A percentile compares a stretch with the other conserved stretches of the same genome.
phyloP scores from a whole-genome alignment of 2,888 invertebrate species.

The Iphiclides podalirius region DNA sequence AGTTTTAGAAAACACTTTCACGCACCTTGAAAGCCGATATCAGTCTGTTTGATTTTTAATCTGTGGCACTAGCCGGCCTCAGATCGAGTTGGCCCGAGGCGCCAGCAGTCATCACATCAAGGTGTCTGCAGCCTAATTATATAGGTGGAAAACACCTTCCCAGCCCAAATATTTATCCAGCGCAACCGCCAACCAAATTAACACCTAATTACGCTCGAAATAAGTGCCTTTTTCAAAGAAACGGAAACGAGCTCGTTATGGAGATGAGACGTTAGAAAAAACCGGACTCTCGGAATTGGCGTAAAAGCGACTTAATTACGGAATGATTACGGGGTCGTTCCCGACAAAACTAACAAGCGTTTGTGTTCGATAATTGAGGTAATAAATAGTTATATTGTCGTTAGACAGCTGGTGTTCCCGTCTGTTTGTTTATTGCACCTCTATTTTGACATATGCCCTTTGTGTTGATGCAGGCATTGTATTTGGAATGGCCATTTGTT shows the following conservation, averaged over 20 bases:
- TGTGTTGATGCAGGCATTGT: slow-evolving; percentile 8
- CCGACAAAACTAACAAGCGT: slow-evolving; percentile 72
- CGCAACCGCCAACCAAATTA: slow-evolving; percentile 30
- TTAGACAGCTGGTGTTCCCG: slow-evolving; percentile 63
- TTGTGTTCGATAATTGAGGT: slow-evolving; percentile 61
- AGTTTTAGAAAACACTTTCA: too few species aligned
- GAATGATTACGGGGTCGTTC: slow-evolving; percentile 73
- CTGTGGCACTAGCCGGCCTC: slow-evolving; percentile 5
- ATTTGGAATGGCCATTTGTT: background rate
- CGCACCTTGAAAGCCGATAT: too few species aligned
- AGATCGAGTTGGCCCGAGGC: slow-evolving; percentile 51
- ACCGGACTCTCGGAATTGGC: slow-evolving; percentile 60
- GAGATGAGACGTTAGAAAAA: slow-evolving; percentile 38
- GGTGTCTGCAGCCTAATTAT: slow-evolving; percentile 76
- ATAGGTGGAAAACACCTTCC: slow-evolving; percentile 62
- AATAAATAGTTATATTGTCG: slow-evolving; percentile 75
- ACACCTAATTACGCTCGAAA: slow-evolving; percentile 29
- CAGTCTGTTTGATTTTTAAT: slow-evolving; percentile 12
- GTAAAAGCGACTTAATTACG: slow-evolving; percentile 76
- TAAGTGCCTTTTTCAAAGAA: slow-evolving; percentile 37
- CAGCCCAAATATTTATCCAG: slow-evolving; percentile 64
- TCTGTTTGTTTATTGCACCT: slow-evolving; percentile 58
- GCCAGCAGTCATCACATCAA: slow-evolving; percentile 66
- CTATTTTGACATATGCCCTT: slow-evolving; percentile 55
- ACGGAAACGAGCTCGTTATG: slow-evolving; percentile 35